Percentiles rank a stretch among this genome's conserved stretches.
phyloP scores from a whole-genome alignment of 2,113 vertebrate species.

The Atractosteus spatula region DNA sequence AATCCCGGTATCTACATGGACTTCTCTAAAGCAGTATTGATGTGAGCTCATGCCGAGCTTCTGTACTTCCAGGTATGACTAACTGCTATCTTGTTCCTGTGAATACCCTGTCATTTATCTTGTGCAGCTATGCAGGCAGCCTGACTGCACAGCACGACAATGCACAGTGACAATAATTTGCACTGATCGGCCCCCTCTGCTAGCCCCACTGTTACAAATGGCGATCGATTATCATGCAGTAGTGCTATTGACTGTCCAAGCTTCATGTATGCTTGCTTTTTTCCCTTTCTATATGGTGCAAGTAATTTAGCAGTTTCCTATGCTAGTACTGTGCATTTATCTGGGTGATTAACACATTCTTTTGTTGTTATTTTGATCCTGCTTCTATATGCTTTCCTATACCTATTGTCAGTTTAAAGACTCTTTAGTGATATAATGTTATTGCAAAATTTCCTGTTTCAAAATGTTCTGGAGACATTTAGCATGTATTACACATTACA shows the following conservation, averaged over 20 bases:
- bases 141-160: constrained; percentile 73
- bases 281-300: constrained; percentile 24
- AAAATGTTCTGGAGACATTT: too few relatives aligned
- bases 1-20: constrained; percentile 7
- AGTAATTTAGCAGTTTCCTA: constrained; percentile 28
- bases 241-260: constrained; percentile 82
- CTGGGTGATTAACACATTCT: constrained; percentile 1
- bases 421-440: too few relatives aligned
- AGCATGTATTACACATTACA: too few relatives aligned
- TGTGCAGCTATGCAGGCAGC: constrained; percentile 60
- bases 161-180: constrained; percentile 88
- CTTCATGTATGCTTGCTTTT: constrained; percentile 14
- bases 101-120: constrained; percentile 73
- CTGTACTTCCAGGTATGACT: constrained; percentile 71
- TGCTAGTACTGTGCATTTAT: neutral
- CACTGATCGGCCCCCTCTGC: constrained; percentile 87
- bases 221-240: constrained; percentile 93
- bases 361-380: neutral
- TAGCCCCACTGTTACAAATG: constrained; percentile 88
- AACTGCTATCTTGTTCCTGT: constrained; percentile 65
- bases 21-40: constrained; percentile 32
- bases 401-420: too few relatives aligned
- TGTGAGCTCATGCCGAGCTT: constrained; percentile 21
- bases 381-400: too few relatives aligned
- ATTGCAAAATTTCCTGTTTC: too few relatives aligned